Evolutionary conservation across 92 coral and sea anemone genomes (phyloP), one percentile per base, ranked within the genome.

Genomic region (Heteractis magnifica): DNA sequence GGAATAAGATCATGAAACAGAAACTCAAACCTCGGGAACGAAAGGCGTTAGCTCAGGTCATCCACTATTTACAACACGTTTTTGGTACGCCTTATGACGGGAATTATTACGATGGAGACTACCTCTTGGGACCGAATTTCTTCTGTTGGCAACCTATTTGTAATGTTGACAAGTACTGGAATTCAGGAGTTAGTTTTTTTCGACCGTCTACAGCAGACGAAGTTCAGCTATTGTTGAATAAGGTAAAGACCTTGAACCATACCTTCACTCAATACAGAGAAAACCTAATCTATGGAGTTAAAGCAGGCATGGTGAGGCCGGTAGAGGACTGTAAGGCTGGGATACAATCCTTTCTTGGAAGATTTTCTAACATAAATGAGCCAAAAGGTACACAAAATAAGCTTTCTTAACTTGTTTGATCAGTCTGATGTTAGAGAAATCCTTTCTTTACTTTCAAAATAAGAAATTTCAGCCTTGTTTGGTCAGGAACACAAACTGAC

Each of bases 251-350:
- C 23, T 87, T 89, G 48, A 88, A 90, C 78, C 84, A 87, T 65
- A 92, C 93, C 7, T 86, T 91, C 59, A 6, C 73, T 5, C 90
- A 70, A 78, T 93, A 93, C 78, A 87, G 78, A 41, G 86, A 76
- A 6, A 93, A 93, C 78, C 58, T 94, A 64, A 81, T 76, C 19
- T 87, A 78, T 20, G 99, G 99, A 19, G 90, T 86, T 12, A 87
- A 87, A n/a, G 89, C 94, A 20, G 99, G 99, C 0, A 94, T 96
- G 97, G 97, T 94, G 0, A 91, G 98, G 10, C 90, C 98, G 4
- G 52, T 50, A 13, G 97, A 96, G 14, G 97, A 91, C 49, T 96
- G 99, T 52, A 11, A 79, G 44, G 99, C 98, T 26, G 99, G 99
- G 1, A 55, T 90, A 4, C 73, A 68, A 68, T 10, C 49, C 7